Base-by-base conservation (phyloP, 2,113 vertebrate species). In the Upupa epops region DNA sequence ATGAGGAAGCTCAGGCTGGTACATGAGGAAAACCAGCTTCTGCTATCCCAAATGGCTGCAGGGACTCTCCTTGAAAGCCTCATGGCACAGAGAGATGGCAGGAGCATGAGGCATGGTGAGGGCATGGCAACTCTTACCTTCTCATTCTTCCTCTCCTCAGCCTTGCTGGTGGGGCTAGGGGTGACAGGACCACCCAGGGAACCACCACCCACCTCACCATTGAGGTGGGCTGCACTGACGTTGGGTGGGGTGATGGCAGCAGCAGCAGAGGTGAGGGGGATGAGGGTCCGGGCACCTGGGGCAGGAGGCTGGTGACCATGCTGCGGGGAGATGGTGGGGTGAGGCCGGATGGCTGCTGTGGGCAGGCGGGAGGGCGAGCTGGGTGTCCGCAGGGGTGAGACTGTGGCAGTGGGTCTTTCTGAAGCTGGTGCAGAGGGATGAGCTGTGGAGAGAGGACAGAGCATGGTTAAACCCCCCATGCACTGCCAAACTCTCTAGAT, bases 181-280 rank as follows among this genome's bases (percentile, higher is more conserved):
- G 97, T 96, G 1, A 95, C 91, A 5, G 97, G 97, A 9, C 97
- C 94, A 4, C 97, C 87, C 54, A 97, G 34, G 4, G 98, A 92
- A 5, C 95, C 97, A 2, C 51, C 65, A 8, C 82, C 88, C 0
- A 28, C 77, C 36, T 99, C 98, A 17, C 98, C 98, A 1, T 98
- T 98, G 94, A 99, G 97, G 89, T 98, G 98, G 61, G 97, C 98
- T 0, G 98, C 98, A 4, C 96, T 98, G 93, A 99, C 97, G 12
- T 99, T 99, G 59, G 99, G 99, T 4, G 99, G 99, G 0, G 98
- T 99, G 96, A 99, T 98, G 64, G 98, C 98, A 0, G 97, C 96
- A 0, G 98, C 97, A 4, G 98, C 98, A 2, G 98, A 99, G 25
- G 98, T 98, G 60, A 99, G 98, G 2, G 98, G 98, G 69, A 98